Base-by-base conservation (phyloP, 2,113 vertebrate genomes). In the Peromyscus californicus region DNA sequence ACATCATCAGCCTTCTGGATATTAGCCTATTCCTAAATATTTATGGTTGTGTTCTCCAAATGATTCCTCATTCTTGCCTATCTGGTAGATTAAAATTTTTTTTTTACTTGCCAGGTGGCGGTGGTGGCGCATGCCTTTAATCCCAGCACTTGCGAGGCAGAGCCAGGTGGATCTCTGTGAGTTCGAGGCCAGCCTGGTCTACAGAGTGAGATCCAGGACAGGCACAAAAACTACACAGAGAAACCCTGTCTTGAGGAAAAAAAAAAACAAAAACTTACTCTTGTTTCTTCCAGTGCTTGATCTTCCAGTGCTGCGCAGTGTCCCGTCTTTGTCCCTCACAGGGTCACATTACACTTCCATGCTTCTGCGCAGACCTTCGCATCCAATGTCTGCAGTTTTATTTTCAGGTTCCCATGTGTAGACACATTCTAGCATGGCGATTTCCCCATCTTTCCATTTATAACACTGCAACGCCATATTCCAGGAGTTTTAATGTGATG, bases 41-140 rank as follows among this genome's bases (percentile, higher is more conserved):
- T 67, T 75, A 61, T 88, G 45, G 67, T 33, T 96, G 29, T 76
- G 72, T 86, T 95, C 93, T 92, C 67, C 51, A 93, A 92, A 65
- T 59, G 82, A 33, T 36, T 36, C 70, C 94, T 67, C 70, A 85
- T 84, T 83, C 8, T 39, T 89, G 26, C 7, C 33, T 82, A 16
- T n/a, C 17, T 84, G 7, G 5, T 42, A 12, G 10, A 86, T 79
- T 51, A 51, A 51, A 11, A 9, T 48, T 48, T 48, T 48, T 48
- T 48, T 48, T 48, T 10, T 51, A 51, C 48, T 51, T 10, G 9
- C 48, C 9, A 7, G 48, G 48, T 8, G 48, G 48, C 48, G 9
- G 48, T 51, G 48, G 48, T 51, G 48, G 48, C 9, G 9, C 48
- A 51, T 10, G 9, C 48, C 48, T 51, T 51, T 51, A 51, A 51